Evolutionary conservation across 2,888 invertebrate species (phyloP), one percentile per base, ranked within the genome.

Genomic region (Corbicula japonica): DNA sequence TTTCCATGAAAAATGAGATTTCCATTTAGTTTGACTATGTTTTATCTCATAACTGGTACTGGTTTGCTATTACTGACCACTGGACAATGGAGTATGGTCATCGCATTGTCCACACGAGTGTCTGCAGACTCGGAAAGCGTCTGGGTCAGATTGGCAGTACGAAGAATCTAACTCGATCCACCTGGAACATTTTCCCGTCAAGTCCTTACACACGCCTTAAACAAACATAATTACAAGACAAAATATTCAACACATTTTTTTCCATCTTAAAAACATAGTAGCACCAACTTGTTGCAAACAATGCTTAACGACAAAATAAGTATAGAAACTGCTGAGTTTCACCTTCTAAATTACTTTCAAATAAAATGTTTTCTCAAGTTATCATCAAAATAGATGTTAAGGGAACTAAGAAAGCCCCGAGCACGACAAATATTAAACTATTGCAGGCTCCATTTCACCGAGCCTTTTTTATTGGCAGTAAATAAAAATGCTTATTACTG

Each of bases 131-230:
- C 48, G 30, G 1, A 21, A 5, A 18, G 26, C 61, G 23, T 41
- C 21, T 12, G 1, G 1, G 32, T 44, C n/a, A n/a, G 15, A 34
- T 21, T 2, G 18, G 32, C 48, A 62, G 32, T 30, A 32, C 3
- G 5, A 4, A 12, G 48, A 48, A 12, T 48, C n/a, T 1, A 23
- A 32, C 12, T 32, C 34, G 21, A 62, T 62, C 1, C 21, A 21
- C n/a, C n/a, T 1, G 8, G 18, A 15, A 48, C 62, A 62, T 12
- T 48, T 34, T 4, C 21, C 10, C 32, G 1, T 23, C 12, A 41
- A 1, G 34, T 62, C 18, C 34, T 62, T 62, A 26, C 62, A 62
- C 12, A 41, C 21, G 2, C 62, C 62, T 62, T 32, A 30, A 62
- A 44, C 8, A 61, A 30, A 1, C n/a, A n/a, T n/a, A n/a, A n/a